Evolutionary conservation across 2,113 vertebrate species (phyloP), one percentile per base, ranked within the genome.

Genomic region (Forbesichthys agassizii): DNA sequence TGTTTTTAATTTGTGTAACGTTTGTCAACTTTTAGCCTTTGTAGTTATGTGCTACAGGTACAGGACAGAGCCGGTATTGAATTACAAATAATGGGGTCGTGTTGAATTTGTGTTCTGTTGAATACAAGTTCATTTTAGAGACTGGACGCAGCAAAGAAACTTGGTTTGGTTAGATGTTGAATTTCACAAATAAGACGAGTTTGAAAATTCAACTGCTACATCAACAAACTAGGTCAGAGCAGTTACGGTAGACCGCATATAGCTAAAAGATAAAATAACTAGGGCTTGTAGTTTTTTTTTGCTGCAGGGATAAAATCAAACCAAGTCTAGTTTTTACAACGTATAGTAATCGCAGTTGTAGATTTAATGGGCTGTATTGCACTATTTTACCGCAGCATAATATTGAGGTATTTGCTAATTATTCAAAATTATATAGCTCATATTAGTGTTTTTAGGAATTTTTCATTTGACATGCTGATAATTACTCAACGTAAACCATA

Each of bases 1-100:
- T 10, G n/a, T 18, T 55, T 55, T 18, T 3, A 6, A 18, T 55
- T 49, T 7, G 36, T 36, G 11, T 9, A 55, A 12, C 13, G 2
- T 27, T 27, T 27, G 2, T 27, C 27, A 27, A 27, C 27, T 27
- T 27, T 27, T 27, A 27, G 27, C 27, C 27, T 27, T 79, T 42
- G 36, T 67, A 70, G 74, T 73, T 83, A 63, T 55, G 5, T n/a
- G 53, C 54, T 36, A 36, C 9, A 48, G 27, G 9, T 64, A 52
- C 8, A 36, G 27, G 27, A 27, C 13, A 33, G 53, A 53, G 64
- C 59, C 27, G 27, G 27, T 81, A 84, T 87, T 76, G 68, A 71
- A 62, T 90, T 86, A 84, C 87, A 57, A 62, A 63, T 6, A 56
- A 77, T 69, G 80, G 76, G 48, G 68, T 69, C 64, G 16, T 12